Evolutionary conservation across 2,888 invertebrate genomes (phyloP).

Genomic region (Lampropteryx suffumata): DNA sequence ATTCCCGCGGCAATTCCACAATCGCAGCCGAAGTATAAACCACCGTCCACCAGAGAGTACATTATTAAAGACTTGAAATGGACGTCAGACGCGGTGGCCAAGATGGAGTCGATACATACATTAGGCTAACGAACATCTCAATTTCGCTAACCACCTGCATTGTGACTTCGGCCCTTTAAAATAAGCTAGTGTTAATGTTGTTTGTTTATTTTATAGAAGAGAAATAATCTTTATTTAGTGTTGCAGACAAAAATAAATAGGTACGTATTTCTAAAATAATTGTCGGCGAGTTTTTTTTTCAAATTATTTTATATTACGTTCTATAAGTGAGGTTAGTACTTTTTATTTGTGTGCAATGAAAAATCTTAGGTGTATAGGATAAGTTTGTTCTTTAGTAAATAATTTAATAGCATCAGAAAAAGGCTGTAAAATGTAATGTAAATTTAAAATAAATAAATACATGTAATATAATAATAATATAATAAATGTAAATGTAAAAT

Average conservation of each 20-base stretch:
- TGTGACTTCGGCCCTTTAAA: slow-evolving; percentile 9
- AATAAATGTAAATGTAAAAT: too few relatives aligned
- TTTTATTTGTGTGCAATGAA: too few relatives aligned
- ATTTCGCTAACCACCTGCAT: slow-evolving; percentile 65
- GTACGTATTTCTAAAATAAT: too few relatives aligned
- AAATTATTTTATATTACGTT: too few relatives aligned
- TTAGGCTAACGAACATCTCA: slow-evolving; percentile 74
- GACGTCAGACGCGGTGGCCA: slow-evolving; percentile 44
- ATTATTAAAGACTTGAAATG: slow-evolving; percentile 36
- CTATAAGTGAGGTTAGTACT: too few relatives aligned
- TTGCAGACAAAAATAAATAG: neutral
- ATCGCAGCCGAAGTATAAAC: neutral
- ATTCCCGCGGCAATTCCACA: neutral
- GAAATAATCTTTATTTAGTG: slow-evolving; percentile 48
- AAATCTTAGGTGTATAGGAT: too few relatives aligned
- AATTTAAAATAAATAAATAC: too few relatives aligned
- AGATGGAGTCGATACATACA: slow-evolving; percentile 66
- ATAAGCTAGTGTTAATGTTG: slow-evolving; percentile 20
- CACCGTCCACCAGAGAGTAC: neutral
- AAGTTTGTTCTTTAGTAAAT: too few relatives aligned
- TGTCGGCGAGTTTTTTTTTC: too few relatives aligned
- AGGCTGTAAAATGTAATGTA: too few relatives aligned
- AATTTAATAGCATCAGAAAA: too few relatives aligned
- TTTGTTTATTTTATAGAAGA: slow-evolving; percentile 7
- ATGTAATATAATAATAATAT: too few relatives aligned